Base-by-base conservation (phyloP, 2,888 invertebrate genomes). In the Sthenelais limicola region DNA sequence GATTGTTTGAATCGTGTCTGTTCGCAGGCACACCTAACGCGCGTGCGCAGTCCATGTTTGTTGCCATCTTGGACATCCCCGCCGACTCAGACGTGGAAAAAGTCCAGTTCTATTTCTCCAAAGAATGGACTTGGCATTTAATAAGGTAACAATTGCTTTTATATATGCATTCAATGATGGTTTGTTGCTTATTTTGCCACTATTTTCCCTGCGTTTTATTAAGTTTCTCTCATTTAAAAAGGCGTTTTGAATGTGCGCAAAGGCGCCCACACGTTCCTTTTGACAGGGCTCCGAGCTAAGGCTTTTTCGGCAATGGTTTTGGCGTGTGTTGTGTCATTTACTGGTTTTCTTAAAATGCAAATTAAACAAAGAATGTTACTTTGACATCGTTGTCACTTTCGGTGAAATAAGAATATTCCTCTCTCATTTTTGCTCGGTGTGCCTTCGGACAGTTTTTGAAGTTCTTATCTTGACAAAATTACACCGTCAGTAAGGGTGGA, bases 61-160 rank as follows among this genome's bases (percentile, higher is more conserved):
- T 62, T 62, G 62, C 62, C 62, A 62, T 62, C 62, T 62, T 62
- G 62, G 62, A 62, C 38, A 38, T n/a, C 62, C 7, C 24, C 62
- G 62, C 35, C 18, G 62, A 38, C 21, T 38, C 43, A n/a, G n/a
- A n/a, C n/a, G n/a, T 43, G n/a, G 38, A 56, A 56, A 56, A 43
- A 18, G n/a, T 38, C 38, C 12, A 38, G n/a, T 18, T 24, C 38
- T 62, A 24, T 62, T 62, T 62, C 62, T 62, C 43, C 62, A 62
- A 26, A 62, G 35, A 38, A 62, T 62, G 62, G 62, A 15, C 62
- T 62, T 62, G 21, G 62, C 35, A 35, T 62, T 24, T 38, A 38
- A 62, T 35, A 62, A 62, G 62, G 62, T 62, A 62, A 62, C 43
- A n/a, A 38, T 62, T 62, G 62, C 62, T 62, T 62, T 62, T 62